phyloP scores from a whole-genome alignment of 2,797 vertebrate genomes.

The Glossophaga mutica region DNA sequence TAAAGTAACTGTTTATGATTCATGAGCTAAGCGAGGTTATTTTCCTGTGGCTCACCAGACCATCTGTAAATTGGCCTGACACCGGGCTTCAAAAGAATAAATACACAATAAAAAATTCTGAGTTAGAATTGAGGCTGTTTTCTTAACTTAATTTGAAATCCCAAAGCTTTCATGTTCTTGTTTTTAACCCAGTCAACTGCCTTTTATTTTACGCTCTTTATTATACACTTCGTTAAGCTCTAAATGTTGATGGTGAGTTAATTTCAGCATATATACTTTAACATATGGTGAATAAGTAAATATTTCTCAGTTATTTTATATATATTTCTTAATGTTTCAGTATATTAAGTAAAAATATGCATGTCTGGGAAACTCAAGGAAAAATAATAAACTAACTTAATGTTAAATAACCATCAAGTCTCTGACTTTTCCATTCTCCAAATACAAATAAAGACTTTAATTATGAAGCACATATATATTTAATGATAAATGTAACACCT shows the following conservation, averaged over 20 bases:
- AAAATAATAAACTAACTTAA: conserved; percentile 13
- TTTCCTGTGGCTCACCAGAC: conserved; percentile 61
- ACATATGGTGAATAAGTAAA: conserved; percentile 32
- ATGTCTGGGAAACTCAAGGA: conserved; percentile 1
- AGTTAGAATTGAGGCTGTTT: conserved; percentile 61
- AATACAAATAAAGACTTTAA: conserved; percentile 16
- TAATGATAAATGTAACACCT: neutral
- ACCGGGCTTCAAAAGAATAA: conserved; percentile 67
- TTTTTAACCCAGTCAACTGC: neutral
- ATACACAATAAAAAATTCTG: conserved; percentile 50
- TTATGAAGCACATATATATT: neutral
- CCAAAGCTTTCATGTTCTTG: neutral
- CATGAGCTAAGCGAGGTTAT: conserved; percentile 63
- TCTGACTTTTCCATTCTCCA: neutral
- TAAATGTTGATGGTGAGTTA: conserved; percentile 28
- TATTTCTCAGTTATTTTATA: conserved; percentile 42
- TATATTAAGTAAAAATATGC: neutral
- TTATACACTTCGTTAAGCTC: neutral
- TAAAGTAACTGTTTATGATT: conserved; percentile 71
- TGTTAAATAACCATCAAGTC: neutral
- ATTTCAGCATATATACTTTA: conserved; percentile 41
- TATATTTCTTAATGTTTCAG: conserved; percentile 14
- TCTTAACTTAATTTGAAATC: conserved; percentile 48
- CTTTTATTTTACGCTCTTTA: conserved; percentile 53
- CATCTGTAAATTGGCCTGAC: conserved; percentile 69